A percentile compares a stretch with the other conserved stretches of the same genome.
These are phyloP conservation scores for Catharus minimus DNA, from an alignment of 2,113 vertebrate genomes.

Conservation along the genomic window DNA sequence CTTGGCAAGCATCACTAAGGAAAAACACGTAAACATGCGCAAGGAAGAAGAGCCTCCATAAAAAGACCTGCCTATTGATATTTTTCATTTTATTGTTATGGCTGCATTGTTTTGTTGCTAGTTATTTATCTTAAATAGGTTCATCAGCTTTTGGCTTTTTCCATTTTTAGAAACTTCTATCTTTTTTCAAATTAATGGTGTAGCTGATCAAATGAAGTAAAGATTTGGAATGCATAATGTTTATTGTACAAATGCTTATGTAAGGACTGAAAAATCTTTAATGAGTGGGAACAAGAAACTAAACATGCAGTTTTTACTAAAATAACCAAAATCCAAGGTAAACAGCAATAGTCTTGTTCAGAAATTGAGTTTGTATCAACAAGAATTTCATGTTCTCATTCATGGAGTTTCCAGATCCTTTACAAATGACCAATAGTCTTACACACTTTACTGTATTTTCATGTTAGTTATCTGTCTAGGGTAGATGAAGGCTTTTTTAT, in stretches of 20 bases:
- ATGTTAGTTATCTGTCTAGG: neutral
- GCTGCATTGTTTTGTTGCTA: neutral
- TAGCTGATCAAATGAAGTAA: neutral
- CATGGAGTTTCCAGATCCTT: neutral
- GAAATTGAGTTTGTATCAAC: neutral
- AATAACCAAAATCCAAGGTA: neutral
- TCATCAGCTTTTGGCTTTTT: neutral
- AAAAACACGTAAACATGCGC: neutral
- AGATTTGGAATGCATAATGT: neutral
- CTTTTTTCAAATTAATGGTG: neutral
- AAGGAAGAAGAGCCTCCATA: slow-evolving; percentile 3
- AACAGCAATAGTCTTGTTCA: neutral
- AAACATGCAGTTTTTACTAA: neutral
- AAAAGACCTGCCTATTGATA: neutral
- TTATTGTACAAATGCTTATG: neutral
- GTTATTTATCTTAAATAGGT: neutral
- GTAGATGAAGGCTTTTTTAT: slow-evolving; percentile 26
- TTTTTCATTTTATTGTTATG: neutral
- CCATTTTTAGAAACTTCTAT: neutral
- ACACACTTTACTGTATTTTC: neutral
- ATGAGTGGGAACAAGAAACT: neutral
- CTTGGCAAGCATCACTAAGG: neutral
- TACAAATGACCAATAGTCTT: neutral
- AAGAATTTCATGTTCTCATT: neutral
- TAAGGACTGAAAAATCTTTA: neutral